Evolutionary conservation across 2,113 vertebrate species (phyloP).

Genomic region (Oxyruncus cristatus): DNA sequence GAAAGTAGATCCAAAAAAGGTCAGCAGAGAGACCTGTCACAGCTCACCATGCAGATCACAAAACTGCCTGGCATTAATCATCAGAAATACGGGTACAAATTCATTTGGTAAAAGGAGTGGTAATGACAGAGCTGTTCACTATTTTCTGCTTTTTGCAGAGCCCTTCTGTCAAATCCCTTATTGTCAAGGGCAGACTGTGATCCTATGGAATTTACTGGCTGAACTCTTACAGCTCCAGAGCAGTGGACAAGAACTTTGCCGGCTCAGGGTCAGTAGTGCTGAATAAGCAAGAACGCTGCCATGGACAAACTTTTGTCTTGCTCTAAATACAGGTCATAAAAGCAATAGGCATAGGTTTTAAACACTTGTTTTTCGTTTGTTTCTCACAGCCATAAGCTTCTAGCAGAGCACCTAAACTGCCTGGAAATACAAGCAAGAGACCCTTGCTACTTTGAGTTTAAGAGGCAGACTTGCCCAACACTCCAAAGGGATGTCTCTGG

Average conservation of each 20-base stretch:
- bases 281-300: neutral
- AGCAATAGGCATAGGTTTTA: neutral
- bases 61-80: neutral
- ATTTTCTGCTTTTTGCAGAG: neutral
- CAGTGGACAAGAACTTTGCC: neutral
- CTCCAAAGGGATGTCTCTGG: neutral
- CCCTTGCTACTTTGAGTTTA: neutral
- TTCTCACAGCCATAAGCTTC: neutral
- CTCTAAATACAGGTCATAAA: neutral
- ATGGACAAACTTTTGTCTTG: neutral
- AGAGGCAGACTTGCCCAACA: neutral
- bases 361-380: neutral
- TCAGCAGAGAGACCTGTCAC: neutral
- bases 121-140: neutral
- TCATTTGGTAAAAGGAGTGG: neutral
- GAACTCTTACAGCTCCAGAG: neutral
- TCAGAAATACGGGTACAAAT: accelerated
- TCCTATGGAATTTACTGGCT: neutral
- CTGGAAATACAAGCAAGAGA: neutral
- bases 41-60: neutral
- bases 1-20: neutral
- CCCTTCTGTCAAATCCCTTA: neutral
- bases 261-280: neutral
- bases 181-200: neutral
- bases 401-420: neutral